phyloP scores from a whole-genome alignment of 2,888 invertebrate species.

The Zonitis immaculata region DNA sequence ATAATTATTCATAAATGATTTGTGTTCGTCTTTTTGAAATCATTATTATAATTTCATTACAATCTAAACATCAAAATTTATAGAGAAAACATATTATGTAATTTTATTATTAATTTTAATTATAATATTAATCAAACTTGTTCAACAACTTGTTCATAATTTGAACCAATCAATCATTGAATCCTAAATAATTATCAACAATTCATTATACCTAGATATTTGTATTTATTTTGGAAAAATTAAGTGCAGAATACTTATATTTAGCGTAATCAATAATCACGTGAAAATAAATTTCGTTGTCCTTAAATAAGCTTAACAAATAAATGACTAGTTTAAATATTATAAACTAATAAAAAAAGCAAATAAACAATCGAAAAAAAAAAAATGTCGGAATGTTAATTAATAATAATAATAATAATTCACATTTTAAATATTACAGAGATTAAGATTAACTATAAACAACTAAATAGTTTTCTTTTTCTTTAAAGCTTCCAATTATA shows the following conservation, averaged over 20 bases:
- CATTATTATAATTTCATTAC: constrained; percentile 7
- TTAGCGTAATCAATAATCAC: too few species aligned
- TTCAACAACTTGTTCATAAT: background rate
- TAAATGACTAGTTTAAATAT: background rate
- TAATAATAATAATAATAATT: background rate
- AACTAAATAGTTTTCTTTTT: background rate
- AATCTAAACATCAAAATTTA: constrained; percentile 16
- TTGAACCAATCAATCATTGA: background rate
- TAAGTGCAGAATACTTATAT: background rate
- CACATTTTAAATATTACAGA: background rate
- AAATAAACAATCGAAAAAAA: background rate
- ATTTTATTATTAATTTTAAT: too few species aligned
- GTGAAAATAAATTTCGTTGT: background rate
- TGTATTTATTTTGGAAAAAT: too few species aligned
- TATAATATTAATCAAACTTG: too few species aligned
- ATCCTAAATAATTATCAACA: background rate
- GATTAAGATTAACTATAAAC: background rate
- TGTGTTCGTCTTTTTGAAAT: constrained; percentile 7
- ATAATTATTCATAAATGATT: background rate
- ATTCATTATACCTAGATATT: background rate
- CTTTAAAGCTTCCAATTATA: background rate
- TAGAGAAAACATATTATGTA: constrained; percentile 11
- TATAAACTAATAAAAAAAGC: background rate
- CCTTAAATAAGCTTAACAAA: background rate
- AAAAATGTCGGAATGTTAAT: background rate